Base-by-base conservation (phyloP, 2,888 invertebrate species). In the Amaurobius ferox region DNA sequence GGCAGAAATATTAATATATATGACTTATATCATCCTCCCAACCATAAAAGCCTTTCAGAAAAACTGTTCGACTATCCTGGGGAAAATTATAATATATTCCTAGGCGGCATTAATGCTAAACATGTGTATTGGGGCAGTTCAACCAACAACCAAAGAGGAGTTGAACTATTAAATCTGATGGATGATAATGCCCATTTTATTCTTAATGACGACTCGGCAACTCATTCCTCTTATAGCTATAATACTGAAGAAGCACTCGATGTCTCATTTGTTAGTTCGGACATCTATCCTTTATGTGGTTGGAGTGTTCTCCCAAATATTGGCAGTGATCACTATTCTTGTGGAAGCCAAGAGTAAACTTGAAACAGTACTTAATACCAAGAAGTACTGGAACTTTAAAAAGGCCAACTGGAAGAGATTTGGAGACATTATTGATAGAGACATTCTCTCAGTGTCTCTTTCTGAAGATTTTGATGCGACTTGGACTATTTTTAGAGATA, bases 141-240 rank as follows among this genome's bases (percentile, higher is more conserved):
- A 1, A 29, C 0, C 5, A 1, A 26, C 1, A 70, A 70, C 23
- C 40, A 28, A n/a, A 40, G 70, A 44, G 70, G 70, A 26, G 0
- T 29, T 0, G 48, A 70, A 16, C 44, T 70, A 0, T 9, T 40
- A 16, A 26, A 70, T 23, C 23, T 70, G 40, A n/a, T 16, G 5
- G 44, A 44, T 28, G 40, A 44, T 23, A 1, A n/a, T 6, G 39
- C 2, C 2, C 23, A 7, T 32, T 0, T 67, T 5, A 9, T 67
- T 35, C 67, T 67, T 35, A 67, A 67, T 39, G 67, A 67, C 23
- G 23, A 39, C 19, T n/a, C 67, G 3, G 3, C 39, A 11, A 67
- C 67, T 39, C 67, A 67, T 16, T 67, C 67, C 16, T 67, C 67
- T 32, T 67, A 19, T 23, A 35, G 39, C 23, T 67, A 67, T n/a